Evolutionary conservation across 1,140 invertebrate genomes (phyloP).

Genomic region (Drosophila sproati): DNA sequence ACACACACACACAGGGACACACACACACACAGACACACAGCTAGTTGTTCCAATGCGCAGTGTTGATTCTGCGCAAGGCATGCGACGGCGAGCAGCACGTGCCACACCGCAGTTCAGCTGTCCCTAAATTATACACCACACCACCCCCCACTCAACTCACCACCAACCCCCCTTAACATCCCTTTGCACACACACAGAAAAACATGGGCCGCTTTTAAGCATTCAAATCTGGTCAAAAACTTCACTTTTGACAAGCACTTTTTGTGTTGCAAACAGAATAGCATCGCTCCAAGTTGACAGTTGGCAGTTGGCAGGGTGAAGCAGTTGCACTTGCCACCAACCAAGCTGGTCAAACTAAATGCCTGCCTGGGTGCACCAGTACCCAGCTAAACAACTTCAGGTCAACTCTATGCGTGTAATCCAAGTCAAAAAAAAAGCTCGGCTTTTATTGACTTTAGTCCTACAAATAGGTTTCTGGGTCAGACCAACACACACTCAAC

Average conservation of each 20-base stretch:
- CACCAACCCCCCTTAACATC: not conserved
- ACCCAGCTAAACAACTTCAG: conserved; percentile 13
- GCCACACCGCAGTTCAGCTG: conserved; percentile 72
- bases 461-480: conserved; percentile 79
- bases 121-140: conserved; percentile 33
- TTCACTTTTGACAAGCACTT: too few species aligned
- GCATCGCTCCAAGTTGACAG: too few species aligned
- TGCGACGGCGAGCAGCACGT: conserved; percentile 67
- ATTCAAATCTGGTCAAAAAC: conserved; percentile 71
- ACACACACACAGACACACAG: conserved; percentile 18
- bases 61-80: conserved; percentile 66
- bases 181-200: not conserved
- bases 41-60: conserved; percentile 72
- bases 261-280: too few species aligned
- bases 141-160: conserved; percentile 21
- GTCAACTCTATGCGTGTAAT: conserved; percentile 45
- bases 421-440: conserved; percentile 34
- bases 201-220: conserved; percentile 10
- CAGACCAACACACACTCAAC: conserved; percentile 48
- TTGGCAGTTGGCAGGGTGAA: too few species aligned
- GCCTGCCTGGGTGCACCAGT: too few species aligned
- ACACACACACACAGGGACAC: conserved; percentile 39
- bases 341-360: too few species aligned
- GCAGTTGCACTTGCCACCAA: conserved; percentile 36
- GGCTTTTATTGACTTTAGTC: conserved; percentile 72